Percentiles rank a stretch among this genome's conserved stretches.
Evolutionary conservation across 2,888 invertebrate genomes (phyloP).

Genomic region (Lepidocyrtoides sp.): DNA sequence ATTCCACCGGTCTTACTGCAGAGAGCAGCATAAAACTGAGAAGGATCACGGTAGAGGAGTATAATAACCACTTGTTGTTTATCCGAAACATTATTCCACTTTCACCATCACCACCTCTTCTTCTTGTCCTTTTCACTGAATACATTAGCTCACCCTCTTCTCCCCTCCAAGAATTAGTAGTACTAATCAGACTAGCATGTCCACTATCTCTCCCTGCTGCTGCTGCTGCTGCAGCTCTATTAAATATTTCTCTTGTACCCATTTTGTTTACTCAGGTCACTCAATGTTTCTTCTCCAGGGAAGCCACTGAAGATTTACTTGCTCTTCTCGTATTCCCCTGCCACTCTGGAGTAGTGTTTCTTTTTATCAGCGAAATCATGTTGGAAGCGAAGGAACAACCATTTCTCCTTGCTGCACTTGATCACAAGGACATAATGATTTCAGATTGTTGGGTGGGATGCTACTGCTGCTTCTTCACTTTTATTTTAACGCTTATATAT

Average conservation of each 20-base stretch:
- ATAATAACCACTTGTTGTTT: conserved; percentile 76
- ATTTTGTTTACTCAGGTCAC: background rate
- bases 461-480: too few species aligned
- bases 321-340: background rate
- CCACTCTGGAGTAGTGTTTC: background rate
- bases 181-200: conserved; percentile 2
- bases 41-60: conserved; percentile 75
- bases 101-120: background rate
- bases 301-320: background rate
- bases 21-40: conserved; percentile 71
- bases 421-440: too few species aligned
- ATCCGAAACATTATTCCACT: background rate
- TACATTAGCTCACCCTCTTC: background rate
- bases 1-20: conserved; percentile 53
- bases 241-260: background rate
- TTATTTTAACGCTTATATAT: too few species aligned
- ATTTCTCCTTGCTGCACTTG: too few species aligned
- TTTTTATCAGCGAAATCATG: conserved; percentile 7
- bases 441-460: too few species aligned
- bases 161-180: background rate
- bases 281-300: background rate
- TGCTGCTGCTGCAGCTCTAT: background rate
- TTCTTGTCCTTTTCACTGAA: conserved; percentile 24
- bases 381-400: too few species aligned
- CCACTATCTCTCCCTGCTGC: background rate